phyloP scores from a whole-genome alignment of 2,888 invertebrate genomes.

The Macrosiphum euphorbiae region DNA sequence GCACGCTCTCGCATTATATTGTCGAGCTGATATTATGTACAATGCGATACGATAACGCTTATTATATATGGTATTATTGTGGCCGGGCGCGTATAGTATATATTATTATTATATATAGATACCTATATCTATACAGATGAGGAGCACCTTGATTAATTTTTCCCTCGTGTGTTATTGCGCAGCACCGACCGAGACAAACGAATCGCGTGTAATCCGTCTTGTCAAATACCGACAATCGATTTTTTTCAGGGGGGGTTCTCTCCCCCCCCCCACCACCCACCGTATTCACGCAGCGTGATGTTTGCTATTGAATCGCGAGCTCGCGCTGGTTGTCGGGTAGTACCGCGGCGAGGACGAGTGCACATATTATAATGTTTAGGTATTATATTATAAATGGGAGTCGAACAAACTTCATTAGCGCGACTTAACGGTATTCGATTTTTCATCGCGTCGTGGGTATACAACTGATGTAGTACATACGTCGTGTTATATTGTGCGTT shows the following conservation, averaged over 20 bases:
- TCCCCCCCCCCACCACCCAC: background rate
- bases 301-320: background rate
- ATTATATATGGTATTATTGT: background rate
- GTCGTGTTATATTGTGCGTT: background rate
- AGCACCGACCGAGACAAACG: constrained; percentile 46
- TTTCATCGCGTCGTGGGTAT: constrained; percentile 32
- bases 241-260: background rate
- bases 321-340: background rate
- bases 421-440: constrained; percentile 52
- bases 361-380: background rate
- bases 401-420: constrained; percentile 58
- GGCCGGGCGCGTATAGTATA: background rate
- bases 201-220: constrained; percentile 60
- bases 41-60: background rate
- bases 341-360: background rate
- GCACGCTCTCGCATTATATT: too few species aligned
- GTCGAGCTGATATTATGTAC: background rate
- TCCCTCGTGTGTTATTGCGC: constrained; percentile 36
- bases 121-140: background rate
- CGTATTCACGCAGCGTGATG: background rate
- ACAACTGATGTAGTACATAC: background rate
- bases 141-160: constrained; percentile 47
- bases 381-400: background rate
- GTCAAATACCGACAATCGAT: constrained; percentile 60
- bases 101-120: too few species aligned